A percentile compares a stretch with the other conserved stretches of the same genome.
These are phyloP conservation scores for Anthoptus insignis DNA, from an alignment of 2,888 invertebrate genomes.

Conservation along the genomic window DNA sequence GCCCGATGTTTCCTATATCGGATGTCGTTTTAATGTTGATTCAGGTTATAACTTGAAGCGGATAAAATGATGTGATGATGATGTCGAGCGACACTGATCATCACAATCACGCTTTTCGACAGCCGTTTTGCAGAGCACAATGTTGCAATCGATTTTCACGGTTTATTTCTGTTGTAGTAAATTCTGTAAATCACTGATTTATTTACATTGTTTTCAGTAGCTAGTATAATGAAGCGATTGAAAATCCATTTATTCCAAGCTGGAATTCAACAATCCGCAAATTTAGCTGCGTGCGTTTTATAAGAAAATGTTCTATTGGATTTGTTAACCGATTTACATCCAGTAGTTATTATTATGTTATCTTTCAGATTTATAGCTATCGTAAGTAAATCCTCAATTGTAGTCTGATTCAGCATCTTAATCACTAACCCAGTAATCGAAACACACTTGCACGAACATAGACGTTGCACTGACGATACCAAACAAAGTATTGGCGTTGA, in stretches of 20 bases:
- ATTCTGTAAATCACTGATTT: constrained; percentile 22
- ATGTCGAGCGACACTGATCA: constrained; percentile 30
- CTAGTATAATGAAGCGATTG: constrained; percentile 21
- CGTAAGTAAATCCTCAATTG: too few relatives aligned
- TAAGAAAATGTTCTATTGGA: neutral
- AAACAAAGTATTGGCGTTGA: too few relatives aligned
- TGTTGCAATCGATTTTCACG: constrained; percentile 29
- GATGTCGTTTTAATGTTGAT: constrained; percentile 20
- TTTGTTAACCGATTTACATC: too few relatives aligned
- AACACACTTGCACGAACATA: too few relatives aligned
- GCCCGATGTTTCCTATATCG: too few relatives aligned
- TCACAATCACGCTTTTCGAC: constrained; percentile 14
- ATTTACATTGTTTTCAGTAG: constrained; percentile 24
- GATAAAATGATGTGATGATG: constrained; percentile 13
- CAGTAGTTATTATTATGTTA: too few relatives aligned
- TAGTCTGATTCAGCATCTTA: too few relatives aligned
- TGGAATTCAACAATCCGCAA: neutral
- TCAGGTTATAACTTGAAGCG: constrained; percentile 21
- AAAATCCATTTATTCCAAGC: constrained; percentile 3
- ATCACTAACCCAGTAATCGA: too few relatives aligned
- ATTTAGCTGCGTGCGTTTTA: neutral
- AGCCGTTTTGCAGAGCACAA: constrained; percentile 19
- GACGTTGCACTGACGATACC: too few relatives aligned
- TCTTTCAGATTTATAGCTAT: too few relatives aligned
- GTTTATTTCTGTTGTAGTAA: constrained; percentile 32